Percentiles rank a stretch among this genome's conserved stretches.
phyloP scores from a whole-genome alignment of 2,888 invertebrate species.

The Agrotis segetum region DNA sequence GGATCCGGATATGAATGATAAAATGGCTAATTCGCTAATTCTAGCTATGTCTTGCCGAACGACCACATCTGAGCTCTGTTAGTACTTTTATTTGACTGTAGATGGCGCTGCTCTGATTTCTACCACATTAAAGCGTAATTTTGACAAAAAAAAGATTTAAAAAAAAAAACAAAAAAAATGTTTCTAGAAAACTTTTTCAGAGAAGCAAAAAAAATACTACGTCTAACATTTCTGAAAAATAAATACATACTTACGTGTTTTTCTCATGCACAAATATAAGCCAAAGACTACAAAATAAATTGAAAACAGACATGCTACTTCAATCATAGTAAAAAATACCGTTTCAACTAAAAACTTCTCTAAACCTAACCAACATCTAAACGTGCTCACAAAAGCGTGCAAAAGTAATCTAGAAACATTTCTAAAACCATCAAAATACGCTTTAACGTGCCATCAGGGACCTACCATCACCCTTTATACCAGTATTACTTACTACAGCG shows the following conservation, averaged over 20 bases:
- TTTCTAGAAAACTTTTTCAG: slow-evolving; percentile 51
- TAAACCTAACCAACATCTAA: slow-evolving; percentile 29
- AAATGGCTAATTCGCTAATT: slow-evolving; percentile 52
- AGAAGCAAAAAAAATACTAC: neutral
- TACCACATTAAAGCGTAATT: slow-evolving; percentile 77
- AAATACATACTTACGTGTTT: slow-evolving; percentile 47
- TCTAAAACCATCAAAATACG: slow-evolving; percentile 66
- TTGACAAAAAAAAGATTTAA: neutral
- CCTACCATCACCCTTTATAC: neutral
- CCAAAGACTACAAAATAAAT: slow-evolving; percentile 15
- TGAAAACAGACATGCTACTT: slow-evolving; percentile 40
- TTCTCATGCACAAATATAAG: slow-evolving; percentile 51
- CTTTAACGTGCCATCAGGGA: slow-evolving; percentile 67
- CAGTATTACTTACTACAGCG: neutral
- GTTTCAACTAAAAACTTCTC: slow-evolving; percentile 2
- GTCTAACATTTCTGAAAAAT: neutral
- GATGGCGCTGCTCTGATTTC: slow-evolving; percentile 62
- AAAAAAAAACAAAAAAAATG: slow-evolving; percentile 1
- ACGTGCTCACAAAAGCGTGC: slow-evolving; percentile 62
- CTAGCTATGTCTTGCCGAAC: slow-evolving; percentile 89
- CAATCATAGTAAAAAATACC: slow-evolving; percentile 23
- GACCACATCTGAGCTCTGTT: slow-evolving; percentile 90
- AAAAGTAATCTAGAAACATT: slow-evolving; percentile 52
- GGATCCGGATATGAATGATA: slow-evolving; percentile 65
- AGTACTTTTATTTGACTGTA: slow-evolving; percentile 74